Conservation (phyloP, 1,140 invertebrate species). For the Ceratosolen solmsi region DNA sequence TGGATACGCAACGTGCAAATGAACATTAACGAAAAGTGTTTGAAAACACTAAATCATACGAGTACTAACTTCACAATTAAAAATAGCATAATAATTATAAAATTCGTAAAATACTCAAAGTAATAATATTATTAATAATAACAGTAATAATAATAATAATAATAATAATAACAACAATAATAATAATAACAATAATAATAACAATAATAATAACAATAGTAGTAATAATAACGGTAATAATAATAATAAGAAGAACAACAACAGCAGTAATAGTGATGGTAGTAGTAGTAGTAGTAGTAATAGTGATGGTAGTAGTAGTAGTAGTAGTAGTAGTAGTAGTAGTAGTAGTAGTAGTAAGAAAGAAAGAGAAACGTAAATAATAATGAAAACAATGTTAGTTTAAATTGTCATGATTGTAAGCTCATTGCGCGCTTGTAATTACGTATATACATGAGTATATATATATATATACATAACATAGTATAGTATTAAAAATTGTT, state of each 20-base stretch:
- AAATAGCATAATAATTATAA: too few species aligned
- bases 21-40: not conserved
- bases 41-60: not conserved
- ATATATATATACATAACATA: too few species aligned
- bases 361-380: too few species aligned
- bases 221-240: not conserved
- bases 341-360: not conserved
- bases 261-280: not conserved
- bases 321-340: not conserved
- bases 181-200: too few species aligned
- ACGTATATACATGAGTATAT: constrained; percentile 27
- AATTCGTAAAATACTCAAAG: too few species aligned
- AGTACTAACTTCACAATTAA: too few species aligned
- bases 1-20: not conserved
- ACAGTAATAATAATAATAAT: too few species aligned
- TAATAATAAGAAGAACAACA: not conserved
- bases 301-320: not conserved
- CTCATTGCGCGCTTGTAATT: constrained; percentile 36
- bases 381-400: constrained; percentile 7
- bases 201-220: too few species aligned
- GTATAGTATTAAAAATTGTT: not conserved
- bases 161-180: too few species aligned
- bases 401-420: constrained; percentile 26
- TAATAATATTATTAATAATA: too few species aligned
- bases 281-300: not conserved